Percentiles rank a stretch among this genome's conserved stretches.
Evolutionary conservation across 2,113 vertebrate species (phyloP).

Genomic region (Motacilla tschutschensis): DNA sequence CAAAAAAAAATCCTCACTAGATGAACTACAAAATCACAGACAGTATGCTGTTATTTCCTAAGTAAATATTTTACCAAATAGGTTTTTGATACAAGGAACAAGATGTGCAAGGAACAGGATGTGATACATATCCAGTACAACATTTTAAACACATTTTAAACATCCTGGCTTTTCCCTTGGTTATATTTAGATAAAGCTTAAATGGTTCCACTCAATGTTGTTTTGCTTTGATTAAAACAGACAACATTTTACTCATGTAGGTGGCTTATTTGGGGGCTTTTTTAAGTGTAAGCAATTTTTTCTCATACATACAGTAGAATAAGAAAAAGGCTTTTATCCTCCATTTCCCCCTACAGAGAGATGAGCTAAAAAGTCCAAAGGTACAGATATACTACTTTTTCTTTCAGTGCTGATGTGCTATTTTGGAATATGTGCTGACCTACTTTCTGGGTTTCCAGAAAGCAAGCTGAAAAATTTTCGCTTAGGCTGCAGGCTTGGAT

Average conservation of each 20-base stretch:
- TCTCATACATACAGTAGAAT: not conserved
- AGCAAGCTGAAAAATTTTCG: not conserved
- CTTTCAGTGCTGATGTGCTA: not conserved
- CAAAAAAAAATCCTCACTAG: not conserved
- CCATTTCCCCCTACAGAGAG: not conserved
- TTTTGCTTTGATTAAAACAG: conserved; percentile 16
- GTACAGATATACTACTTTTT: not conserved
- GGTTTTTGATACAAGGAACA: conserved; percentile 9
- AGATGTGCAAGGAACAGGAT: conserved; percentile 18
- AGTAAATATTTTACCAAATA: conserved; percentile 31
- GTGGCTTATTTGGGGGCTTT: not conserved
- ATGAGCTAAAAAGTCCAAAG: not conserved
- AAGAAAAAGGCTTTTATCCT: not conserved
- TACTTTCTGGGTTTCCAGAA: conserved; percentile 36
- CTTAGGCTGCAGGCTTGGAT: not conserved
- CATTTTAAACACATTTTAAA: conserved; percentile 22
- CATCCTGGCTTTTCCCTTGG: conserved; percentile 1
- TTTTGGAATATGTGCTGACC: conserved; percentile 41
- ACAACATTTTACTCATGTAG: not conserved
- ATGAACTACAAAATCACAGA: not conserved
- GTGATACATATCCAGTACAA: not conserved
- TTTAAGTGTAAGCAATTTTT: not conserved
- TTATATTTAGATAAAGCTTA: conserved; percentile 23
- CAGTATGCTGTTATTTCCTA: not conserved
- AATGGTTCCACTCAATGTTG: not conserved